phyloP scores from a whole-genome alignment of 2,888 invertebrate genomes.

The Helicoverpa assulta region DNA sequence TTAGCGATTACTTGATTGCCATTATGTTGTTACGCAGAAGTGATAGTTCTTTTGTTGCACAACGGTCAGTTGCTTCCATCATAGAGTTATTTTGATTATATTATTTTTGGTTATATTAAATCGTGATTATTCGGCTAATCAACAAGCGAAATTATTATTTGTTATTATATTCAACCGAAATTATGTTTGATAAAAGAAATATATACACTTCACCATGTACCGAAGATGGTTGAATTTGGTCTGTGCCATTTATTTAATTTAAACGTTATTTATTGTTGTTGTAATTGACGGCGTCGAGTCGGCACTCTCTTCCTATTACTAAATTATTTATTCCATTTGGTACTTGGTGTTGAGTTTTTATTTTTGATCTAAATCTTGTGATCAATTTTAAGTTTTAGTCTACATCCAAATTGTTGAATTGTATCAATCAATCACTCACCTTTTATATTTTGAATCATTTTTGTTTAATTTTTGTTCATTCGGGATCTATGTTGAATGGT shows the following conservation, averaged over 20 bases:
- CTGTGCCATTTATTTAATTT: conserved; percentile 89
- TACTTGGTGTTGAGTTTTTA: conserved; percentile 87
- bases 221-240: conserved; percentile 84
- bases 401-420: conserved; percentile 71
- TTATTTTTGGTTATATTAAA: conserved; percentile 72
- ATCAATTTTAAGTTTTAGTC: conserved; percentile 77
- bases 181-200: conserved; percentile 73
- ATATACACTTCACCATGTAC: conserved; percentile 84
- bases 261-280: conserved; percentile 85
- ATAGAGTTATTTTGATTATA: conserved; percentile 83
- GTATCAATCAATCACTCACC: conserved; percentile 61
- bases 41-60: conserved; percentile 78
- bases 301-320: conserved; percentile 82
- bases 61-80: conserved; percentile 87
- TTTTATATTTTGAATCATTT: conserved; percentile 67
- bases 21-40: conserved; percentile 86
- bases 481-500: conserved; percentile 62
- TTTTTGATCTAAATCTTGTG: conserved; percentile 74
- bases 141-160: conserved; percentile 78
- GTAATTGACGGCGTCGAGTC: conserved; percentile 72
- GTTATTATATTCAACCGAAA: conserved; percentile 79
- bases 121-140: conserved; percentile 82
- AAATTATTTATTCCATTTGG: conserved; percentile 83
- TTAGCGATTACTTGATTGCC: conserved; percentile 89
- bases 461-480: conserved; percentile 63